Conservation (phyloP, 2,888 invertebrate species). For the Heliconius ethilla region DNA sequence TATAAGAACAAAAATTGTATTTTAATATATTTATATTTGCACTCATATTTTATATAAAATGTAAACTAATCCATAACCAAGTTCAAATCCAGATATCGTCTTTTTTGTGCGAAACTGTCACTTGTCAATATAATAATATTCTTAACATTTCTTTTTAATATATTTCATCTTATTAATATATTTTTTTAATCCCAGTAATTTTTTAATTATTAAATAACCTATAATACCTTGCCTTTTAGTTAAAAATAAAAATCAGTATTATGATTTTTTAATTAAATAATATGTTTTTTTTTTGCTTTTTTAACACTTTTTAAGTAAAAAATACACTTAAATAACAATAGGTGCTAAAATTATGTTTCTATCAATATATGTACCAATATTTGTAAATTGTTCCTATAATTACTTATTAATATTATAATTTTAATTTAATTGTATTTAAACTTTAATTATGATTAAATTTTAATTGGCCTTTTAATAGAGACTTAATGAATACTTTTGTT, state of each 20-base stretch:
- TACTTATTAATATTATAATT: neutral
- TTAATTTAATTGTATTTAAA: conserved; percentile 1
- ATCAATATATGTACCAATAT: neutral
- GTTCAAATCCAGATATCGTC: too few species aligned
- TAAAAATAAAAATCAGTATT: conserved; percentile 12
- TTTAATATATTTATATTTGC: too few species aligned
- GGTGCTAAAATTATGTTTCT: conserved; percentile 15
- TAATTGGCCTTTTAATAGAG: neutral
- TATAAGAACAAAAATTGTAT: too few species aligned
- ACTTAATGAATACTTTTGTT: neutral
- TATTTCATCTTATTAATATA: neutral
- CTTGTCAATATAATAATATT: neutral
- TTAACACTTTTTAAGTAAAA: neutral
- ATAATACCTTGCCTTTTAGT: neutral
- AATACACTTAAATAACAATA: neutral
- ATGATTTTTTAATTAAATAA: neutral
- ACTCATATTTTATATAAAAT: too few species aligned
- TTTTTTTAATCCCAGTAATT: neutral
- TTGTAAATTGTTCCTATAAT: conserved; percentile 11
- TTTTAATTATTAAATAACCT: neutral
- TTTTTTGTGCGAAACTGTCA: too few species aligned
- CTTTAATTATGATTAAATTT: neutral
- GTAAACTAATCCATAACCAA: too few species aligned
- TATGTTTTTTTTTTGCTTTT: neutral
- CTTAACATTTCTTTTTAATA: neutral